These are phyloP conservation scores for Syritta pipiens DNA, from an alignment of 2,888 invertebrate genomes.

Conservation along the genomic window DNA sequence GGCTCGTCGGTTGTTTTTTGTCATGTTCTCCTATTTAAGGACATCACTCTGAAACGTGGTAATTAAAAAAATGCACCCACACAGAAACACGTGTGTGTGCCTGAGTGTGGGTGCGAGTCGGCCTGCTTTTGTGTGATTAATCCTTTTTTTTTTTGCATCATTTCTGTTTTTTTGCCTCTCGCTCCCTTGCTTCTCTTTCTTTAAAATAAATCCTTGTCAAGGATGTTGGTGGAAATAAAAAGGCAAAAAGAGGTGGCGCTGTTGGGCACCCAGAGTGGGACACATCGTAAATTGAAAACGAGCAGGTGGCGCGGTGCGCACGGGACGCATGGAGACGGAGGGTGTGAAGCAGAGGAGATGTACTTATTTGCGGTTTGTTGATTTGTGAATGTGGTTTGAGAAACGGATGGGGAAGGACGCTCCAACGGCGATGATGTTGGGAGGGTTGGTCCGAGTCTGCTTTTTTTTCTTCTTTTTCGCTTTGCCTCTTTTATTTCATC, in stretches of 20 bases:
- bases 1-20: not conserved
- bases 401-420: constrained; percentile 44
- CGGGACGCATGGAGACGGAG: not conserved
- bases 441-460: not conserved
- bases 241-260: constrained; percentile 8
- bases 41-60: constrained; percentile 54
- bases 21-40: constrained; percentile 11
- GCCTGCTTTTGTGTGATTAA: constrained; percentile 25
- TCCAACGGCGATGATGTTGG: constrained; percentile 5
- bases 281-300: constrained; percentile 34
- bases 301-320: not conserved
- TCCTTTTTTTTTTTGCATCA: constrained; percentile 14
- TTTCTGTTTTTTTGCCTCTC: not conserved
- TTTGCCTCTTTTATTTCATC: not conserved
- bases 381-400: constrained; percentile 43
- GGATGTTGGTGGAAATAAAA: constrained; percentile 30
- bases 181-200: not conserved
- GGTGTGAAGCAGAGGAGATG: constrained; percentile 18
- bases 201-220: constrained; percentile 54
- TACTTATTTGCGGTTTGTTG: constrained; percentile 64
- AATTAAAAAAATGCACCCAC: constrained; percentile 66
- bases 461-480: not conserved
- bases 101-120: constrained; percentile 9
- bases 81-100: constrained; percentile 25
- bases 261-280: not conserved